Percentiles rank a stretch among this genome's conserved stretches.
Evolutionary conservation across 2,888 invertebrate genomes (phyloP).

Genomic region (Pogonocherus hispidulus): DNA sequence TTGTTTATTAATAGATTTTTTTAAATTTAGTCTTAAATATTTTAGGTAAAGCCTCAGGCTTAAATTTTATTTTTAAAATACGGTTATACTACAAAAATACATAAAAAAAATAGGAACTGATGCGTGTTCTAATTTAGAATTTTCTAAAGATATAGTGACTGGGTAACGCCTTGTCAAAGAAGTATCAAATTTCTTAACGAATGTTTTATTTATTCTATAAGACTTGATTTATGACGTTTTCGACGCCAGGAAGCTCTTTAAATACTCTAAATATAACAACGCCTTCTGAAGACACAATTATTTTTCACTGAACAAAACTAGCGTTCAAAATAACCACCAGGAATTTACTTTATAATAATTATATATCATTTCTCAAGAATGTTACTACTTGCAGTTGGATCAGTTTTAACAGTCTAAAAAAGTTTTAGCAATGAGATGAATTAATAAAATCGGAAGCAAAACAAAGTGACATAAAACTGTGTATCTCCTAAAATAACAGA

Average conservation of each 20-base stretch:
- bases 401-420: no score
- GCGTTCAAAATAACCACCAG: no score
- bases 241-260: neutral
- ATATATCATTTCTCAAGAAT: no score
- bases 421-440: no score
- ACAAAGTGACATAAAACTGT: no score
- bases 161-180: neutral
- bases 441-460: no score
- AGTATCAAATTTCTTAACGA: neutral
- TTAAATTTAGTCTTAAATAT: conserved; percentile 33
- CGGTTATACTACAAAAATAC: conserved; percentile 13
- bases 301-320: neutral
- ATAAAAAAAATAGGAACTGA: conserved; percentile 15
- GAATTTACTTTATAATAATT: no score
- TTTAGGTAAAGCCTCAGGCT: conserved; percentile 17
- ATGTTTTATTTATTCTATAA: neutral
- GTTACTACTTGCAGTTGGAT: no score
- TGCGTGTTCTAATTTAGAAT: conserved; percentile 17
- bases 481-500: no score
- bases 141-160: neutral
- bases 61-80: conserved; percentile 19
- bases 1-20: conserved; percentile 41
- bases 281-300: neutral
- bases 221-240: conserved; percentile 1
- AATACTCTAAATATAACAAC: neutral